Evolutionary conservation across 2,797 vertebrate species (phyloP), one percentile per base, ranked within the genome.

Genomic region (Falco novaeseelandiae): DNA sequence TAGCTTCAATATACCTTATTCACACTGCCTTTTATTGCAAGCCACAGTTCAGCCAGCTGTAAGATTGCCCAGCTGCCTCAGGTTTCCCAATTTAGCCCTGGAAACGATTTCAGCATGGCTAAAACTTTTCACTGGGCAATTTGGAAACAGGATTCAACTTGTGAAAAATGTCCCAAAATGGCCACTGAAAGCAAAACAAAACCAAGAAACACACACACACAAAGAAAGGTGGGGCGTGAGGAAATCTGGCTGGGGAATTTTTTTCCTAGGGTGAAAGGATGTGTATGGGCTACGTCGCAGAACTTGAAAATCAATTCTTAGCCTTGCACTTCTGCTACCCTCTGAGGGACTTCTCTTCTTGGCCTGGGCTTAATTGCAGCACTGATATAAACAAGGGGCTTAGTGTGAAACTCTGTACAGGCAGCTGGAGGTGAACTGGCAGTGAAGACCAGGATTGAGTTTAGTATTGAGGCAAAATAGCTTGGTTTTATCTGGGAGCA

Each of bases 331-430:
- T 98, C 98, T 98, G 98, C 98, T 98, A 97, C 98, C 98, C 99
- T 99, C 99, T 98, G 96, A 98, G 98, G 99, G 99, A 99, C 98
- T 98, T 98, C 98, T 98, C 98, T 97, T 98, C 98, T 99, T 98
- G 98, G 98, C 98, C 98, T 97, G 80, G 95, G 98, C 98, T 99
- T 99, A 98, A 99, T 98, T 99, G 98, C 98, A 97, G 98, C 98
- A 94, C 98, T 98, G 98, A 98, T 98, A 98, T 99, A 99, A 99
- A 99, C 99, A 99, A 99, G 98, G 98, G 98, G 98, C 98, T 99
- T 99, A 99, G 98, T 99, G 98, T 99, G 98, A 99, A 98, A 98
- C 98, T 98, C 98, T 96, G 95, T 96, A 97, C 97, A 98, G 97
- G 98, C 99, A 99, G 98, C 99, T 99, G 98, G 98, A 98, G 98